Base-by-base conservation (phyloP, 2,113 vertebrate genomes). In the Macquaria australasica region DNA sequence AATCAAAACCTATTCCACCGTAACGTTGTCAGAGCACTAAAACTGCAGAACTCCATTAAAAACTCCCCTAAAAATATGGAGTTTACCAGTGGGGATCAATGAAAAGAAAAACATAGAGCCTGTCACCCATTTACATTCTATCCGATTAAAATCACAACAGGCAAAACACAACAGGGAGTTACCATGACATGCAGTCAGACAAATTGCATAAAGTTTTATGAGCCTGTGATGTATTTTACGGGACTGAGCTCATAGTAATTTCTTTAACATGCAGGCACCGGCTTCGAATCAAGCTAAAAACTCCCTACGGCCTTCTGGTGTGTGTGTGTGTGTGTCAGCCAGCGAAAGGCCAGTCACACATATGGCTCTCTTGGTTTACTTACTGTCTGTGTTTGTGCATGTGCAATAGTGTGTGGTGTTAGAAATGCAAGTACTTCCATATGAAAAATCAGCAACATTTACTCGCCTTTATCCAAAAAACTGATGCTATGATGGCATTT, bases 221-320 rank as follows among this genome's bases (percentile, higher is more conserved):
- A 89, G 77, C 53, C 71, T 37, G 43, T 68, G 75, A 80, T 67
- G 55, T 76, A 81, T 88, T 92, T 92, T 82, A 91, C 69, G 79
- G 70, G 58, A 85, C 55, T 91, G 91, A 93, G 89, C 77, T 93
- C 89, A 86, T 80, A 67, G 66, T 84, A 82, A 92, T 92, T 88
- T 87, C 79, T 89, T 90, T 83, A 84, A 77, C 88, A 92, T 87
- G 79, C 83, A 83, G 48, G 14, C 71, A 76, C 20, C 18, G 6
- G 50, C 78, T 82, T 31, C 8, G 0, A 23, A 34, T 79, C 21
- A 20, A 6, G 55, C 20, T 48, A n/a, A 16, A 73, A 86, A 58
- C 55, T 79, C 83, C 77, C 69, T 28, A 14, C 3, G 20, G 68
- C 6, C n/a, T 20, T 56, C 53, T 41, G 39, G 5, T 50, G 25